Conservation (phyloP, 30 jellyfish, hydroid and myxozoan species). For the Pelagia noctiluca region DNA sequence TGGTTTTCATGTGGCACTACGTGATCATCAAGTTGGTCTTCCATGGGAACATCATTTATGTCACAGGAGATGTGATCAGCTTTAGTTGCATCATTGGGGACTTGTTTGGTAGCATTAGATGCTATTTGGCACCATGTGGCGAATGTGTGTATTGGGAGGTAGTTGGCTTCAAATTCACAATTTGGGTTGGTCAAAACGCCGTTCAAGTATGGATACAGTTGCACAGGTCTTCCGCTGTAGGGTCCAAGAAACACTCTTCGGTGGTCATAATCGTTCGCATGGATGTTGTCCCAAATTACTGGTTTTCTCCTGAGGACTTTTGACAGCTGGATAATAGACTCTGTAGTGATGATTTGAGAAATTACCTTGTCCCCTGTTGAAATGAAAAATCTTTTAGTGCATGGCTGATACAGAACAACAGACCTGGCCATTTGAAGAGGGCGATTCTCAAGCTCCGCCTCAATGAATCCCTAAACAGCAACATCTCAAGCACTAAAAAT, state of each 20-base stretch:
- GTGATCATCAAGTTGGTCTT: conserved; percentile 78
- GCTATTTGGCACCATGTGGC: conserved; percentile 91
- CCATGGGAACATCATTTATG: conserved; percentile 85
- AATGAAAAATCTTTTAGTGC: background rate
- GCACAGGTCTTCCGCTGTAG: conserved; percentile 90
- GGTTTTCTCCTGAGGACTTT: conserved; percentile 93
- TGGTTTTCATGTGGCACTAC: conserved; percentile 65
- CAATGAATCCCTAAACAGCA: too few relatives aligned
- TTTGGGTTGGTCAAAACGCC: conserved; percentile 98
- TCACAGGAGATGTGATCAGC: conserved; percentile 53
- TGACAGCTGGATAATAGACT: conserved; percentile 71
- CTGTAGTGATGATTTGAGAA: conserved; percentile 76
- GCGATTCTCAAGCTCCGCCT: background rate
- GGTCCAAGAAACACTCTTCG: conserved; percentile 98
- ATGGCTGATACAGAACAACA: background rate
- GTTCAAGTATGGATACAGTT: conserved; percentile 69
- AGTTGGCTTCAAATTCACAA: conserved; percentile 97
- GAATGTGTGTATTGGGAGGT: conserved; percentile 81
- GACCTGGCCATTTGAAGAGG: background rate
- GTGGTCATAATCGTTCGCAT: conserved; percentile 98
- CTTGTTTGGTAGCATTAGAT: conserved; percentile 29
- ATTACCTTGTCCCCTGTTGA: conserved; percentile 87
- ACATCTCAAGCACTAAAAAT: too few relatives aligned
- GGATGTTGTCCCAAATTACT: conserved; percentile 97
- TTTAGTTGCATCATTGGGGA: conserved; percentile 3